Percentiles rank a stretch among this genome's conserved stretches.
These are phyloP conservation scores for Trichopoda pennipes DNA, from an alignment of 2,888 invertebrate genomes.

Conservation along the genomic window DNA sequence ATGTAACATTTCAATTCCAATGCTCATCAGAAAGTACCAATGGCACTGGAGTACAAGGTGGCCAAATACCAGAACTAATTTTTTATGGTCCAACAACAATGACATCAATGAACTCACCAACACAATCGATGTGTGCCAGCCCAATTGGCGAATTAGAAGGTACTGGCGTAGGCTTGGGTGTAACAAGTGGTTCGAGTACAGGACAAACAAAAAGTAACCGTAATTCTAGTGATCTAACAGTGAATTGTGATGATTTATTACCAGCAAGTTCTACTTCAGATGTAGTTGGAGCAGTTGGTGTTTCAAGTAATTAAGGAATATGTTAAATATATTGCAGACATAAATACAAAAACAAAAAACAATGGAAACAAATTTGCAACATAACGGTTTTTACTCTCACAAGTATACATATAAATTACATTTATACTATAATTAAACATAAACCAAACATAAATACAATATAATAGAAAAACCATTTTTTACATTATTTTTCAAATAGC, in stretches of 20 bases:
- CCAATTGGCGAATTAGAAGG: slow-evolving; percentile 74
- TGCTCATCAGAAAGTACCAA: slow-evolving; percentile 98
- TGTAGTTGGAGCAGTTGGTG: slow-evolving; percentile 45
- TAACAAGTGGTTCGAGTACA: slow-evolving; percentile 22
- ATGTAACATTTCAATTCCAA: slow-evolving; percentile 97
- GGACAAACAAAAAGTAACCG: slow-evolving; percentile 61
- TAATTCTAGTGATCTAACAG: slow-evolving; percentile 68
- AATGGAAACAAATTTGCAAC: slow-evolving; percentile 64
- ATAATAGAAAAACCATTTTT: slow-evolving; percentile 20
- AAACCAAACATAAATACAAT: slow-evolving; percentile 30
- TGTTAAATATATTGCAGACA: slow-evolving; percentile 30
- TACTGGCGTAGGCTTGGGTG: slow-evolving; percentile 47
- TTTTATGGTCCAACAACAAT: slow-evolving; percentile 92
- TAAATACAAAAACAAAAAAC: slow-evolving; percentile 46
- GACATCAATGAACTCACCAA: slow-evolving; percentile 80
- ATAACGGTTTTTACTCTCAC: slow-evolving; percentile 67
- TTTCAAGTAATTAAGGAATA: slow-evolving; percentile 61
- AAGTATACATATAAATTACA: slow-evolving; percentile 49
- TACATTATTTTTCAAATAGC: slow-evolving; percentile 57
- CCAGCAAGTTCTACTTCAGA: slow-evolving; percentile 68
- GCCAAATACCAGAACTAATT: slow-evolving; percentile 97
- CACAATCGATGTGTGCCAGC: slow-evolving; percentile 78
- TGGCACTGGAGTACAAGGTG: slow-evolving; percentile 98
- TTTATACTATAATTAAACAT: slow-evolving; percentile 7
- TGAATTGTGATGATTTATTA: slow-evolving; percentile 71